These are phyloP conservation scores for Petrocephalus sullivani DNA, from an alignment of 2,797 vertebrate genomes.

Conservation along the genomic window DNA sequence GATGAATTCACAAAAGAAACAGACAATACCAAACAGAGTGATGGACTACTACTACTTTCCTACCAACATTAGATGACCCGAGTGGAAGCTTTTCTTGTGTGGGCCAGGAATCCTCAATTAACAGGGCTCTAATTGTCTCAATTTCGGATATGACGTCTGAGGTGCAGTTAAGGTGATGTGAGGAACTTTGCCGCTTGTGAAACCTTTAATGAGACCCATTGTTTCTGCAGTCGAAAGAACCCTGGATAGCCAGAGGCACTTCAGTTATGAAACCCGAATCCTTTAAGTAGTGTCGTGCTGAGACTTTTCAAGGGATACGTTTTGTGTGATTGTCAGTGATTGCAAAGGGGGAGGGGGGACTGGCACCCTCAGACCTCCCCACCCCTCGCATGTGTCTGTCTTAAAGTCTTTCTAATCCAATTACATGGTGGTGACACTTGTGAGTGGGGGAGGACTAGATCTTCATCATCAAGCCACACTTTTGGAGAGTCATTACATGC, in stretches of 20 bases:
- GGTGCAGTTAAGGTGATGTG: too few species aligned
- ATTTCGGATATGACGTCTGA: neutral
- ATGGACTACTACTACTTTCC: neutral
- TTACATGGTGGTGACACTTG: conserved; percentile 38
- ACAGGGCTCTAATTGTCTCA: neutral
- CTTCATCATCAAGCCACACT: conserved; percentile 28
- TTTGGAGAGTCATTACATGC: neutral
- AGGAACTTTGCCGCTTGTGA: too few species aligned
- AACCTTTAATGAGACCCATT: too few species aligned
- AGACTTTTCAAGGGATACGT: neutral
- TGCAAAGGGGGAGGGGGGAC: neutral
- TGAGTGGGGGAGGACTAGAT: conserved; percentile 10
- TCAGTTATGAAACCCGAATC: conserved; percentile 43
- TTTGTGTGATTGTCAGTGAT: neutral
- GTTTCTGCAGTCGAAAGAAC: neutral
- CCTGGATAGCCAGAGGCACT: conserved; percentile 24
- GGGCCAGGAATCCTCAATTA: neutral
- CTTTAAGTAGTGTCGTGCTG: neutral
- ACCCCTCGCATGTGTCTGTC: neutral
- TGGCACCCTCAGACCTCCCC: neutral
- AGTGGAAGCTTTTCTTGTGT: neutral
- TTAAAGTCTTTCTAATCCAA: conserved; percentile 44
- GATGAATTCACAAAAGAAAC: neutral
- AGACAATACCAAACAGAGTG: neutral
- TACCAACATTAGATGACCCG: neutral